Evolutionary conservation across 1,140 invertebrate species (phyloP).

Genomic region (Melitaea cinxia): DNA sequence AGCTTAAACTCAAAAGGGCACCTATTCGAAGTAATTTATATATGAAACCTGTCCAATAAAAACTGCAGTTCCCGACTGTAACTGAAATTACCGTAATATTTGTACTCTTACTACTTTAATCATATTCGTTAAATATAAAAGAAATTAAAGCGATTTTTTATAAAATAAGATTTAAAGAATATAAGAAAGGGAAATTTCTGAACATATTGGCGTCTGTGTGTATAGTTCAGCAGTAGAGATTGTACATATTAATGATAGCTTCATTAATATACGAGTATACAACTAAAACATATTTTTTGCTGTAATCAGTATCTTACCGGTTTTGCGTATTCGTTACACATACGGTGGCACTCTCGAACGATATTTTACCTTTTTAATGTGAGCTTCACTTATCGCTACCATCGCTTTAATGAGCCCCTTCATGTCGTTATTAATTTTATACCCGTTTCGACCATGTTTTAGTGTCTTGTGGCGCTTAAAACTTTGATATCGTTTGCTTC

Average conservation of each 20-base stretch:
- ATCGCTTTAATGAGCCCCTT: conserved; percentile 35
- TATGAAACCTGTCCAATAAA: background rate
- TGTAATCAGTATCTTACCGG: conserved; percentile 24
- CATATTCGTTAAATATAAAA: no score
- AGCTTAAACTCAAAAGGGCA: background rate
- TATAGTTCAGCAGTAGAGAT: no score
- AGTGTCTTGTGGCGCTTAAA: conserved; percentile 10
- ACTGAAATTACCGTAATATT: background rate
- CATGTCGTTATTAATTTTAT: conserved; percentile 42
- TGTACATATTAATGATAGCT: background rate
- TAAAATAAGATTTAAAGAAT: no score
- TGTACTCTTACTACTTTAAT: no score
- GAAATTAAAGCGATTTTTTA: no score
- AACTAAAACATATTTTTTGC: background rate
- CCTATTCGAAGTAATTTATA: background rate
- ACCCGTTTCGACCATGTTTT: conserved; percentile 36
- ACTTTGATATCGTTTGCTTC: conserved; percentile 15
- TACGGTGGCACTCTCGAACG: conserved; percentile 21
- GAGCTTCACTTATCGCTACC: conserved; percentile 30
- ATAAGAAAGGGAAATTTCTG: no score
- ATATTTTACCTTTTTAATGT: conserved; percentile 36
- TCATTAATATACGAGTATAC: background rate
- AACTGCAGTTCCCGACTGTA: background rate
- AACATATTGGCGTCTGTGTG: no score
- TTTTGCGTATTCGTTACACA: conserved; percentile 16